Conservation (phyloP, 1,140 invertebrate genomes). For the Eurosta solidaginis region DNA sequence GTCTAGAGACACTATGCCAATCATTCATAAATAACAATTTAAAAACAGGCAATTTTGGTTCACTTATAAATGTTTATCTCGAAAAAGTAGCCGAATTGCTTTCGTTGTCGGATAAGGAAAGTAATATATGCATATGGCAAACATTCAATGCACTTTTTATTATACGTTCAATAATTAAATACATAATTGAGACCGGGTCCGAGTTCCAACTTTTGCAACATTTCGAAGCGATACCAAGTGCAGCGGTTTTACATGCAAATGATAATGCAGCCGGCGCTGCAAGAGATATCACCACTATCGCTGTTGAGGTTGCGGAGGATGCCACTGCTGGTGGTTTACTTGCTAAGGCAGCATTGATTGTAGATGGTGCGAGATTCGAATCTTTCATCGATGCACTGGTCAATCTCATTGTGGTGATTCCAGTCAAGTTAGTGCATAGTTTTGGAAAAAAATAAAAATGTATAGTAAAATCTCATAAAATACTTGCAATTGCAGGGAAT, state of each 20-base stretch:
- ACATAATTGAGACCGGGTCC: slow-evolving; percentile 79
- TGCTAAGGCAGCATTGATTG: slow-evolving; percentile 42
- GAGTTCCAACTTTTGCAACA: slow-evolving; percentile 78
- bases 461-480: not conserved
- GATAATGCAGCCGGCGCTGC: slow-evolving; percentile 37
- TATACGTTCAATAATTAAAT: slow-evolving; percentile 86
- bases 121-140: slow-evolving; percentile 92
- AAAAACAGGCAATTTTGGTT: slow-evolving; percentile 84
- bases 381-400: slow-evolving; percentile 57
- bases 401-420: slow-evolving; percentile 57
- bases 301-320: slow-evolving; percentile 52
- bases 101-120: slow-evolving; percentile 81
- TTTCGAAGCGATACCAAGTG: slow-evolving; percentile 66
- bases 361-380: slow-evolving; percentile 57
- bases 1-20: slow-evolving; percentile 74
- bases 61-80: slow-evolving; percentile 83
- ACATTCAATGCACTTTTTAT: slow-evolving; percentile 93
- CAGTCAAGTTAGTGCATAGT: slow-evolving; percentile 48
- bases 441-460: not conserved
- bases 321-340: slow-evolving; percentile 14
- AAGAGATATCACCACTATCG: slow-evolving; percentile 42
- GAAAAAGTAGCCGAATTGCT: slow-evolving; percentile 78
- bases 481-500: slow-evolving; percentile 68
- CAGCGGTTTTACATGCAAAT: slow-evolving; percentile 43
- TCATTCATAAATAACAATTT: slow-evolving; percentile 78